A percentile compares a stretch with the other conserved stretches of the same genome.
Evolutionary conservation across 2,888 invertebrate genomes (phyloP).

Genomic region (Eretmocerus hayati): DNA sequence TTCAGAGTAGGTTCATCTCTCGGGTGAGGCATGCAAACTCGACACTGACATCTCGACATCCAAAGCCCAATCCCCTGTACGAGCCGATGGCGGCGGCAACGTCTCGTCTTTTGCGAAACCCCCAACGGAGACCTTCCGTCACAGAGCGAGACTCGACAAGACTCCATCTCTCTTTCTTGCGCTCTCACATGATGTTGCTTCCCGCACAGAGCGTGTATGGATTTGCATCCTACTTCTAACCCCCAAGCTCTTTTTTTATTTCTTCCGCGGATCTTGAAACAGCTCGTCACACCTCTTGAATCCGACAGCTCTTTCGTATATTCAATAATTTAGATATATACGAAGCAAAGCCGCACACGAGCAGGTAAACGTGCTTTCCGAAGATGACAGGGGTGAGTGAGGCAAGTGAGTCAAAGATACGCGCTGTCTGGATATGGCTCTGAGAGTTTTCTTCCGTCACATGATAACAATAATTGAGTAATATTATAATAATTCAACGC

Average conservation of each 20-base stretch:
- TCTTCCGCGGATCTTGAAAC: background rate
- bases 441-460: too few species aligned
- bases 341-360: slow-evolving; percentile 28
- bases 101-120: slow-evolving; percentile 4
- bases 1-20: slow-evolving; percentile 7
- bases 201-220: too few species aligned
- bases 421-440: too few species aligned
- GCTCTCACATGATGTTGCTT: too few species aligned
- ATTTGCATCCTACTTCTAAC: too few species aligned
- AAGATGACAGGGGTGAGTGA: too few species aligned
- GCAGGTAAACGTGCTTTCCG: too few species aligned
- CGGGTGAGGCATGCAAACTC: slow-evolving; percentile 21
- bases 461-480: too few species aligned
- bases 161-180: slow-evolving; percentile 15
- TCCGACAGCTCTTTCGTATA: too few species aligned
- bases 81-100: too few species aligned
- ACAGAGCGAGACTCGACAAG: slow-evolving; percentile 16
- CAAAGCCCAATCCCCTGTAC: slow-evolving; percentile 12
- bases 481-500: too few species aligned
- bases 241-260: slow-evolving; percentile 15
- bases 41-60: slow-evolving; percentile 16
- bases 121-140: slow-evolving; percentile 24
- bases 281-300: slow-evolving; percentile 25
- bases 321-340: slow-evolving; percentile 43
- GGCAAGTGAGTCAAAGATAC: too few species aligned